Percentiles rank a stretch among this genome's conserved stretches.
Evolutionary conservation across 2,113 vertebrate genomes (phyloP).

Genomic region (Engystomops pustulosus): DNA sequence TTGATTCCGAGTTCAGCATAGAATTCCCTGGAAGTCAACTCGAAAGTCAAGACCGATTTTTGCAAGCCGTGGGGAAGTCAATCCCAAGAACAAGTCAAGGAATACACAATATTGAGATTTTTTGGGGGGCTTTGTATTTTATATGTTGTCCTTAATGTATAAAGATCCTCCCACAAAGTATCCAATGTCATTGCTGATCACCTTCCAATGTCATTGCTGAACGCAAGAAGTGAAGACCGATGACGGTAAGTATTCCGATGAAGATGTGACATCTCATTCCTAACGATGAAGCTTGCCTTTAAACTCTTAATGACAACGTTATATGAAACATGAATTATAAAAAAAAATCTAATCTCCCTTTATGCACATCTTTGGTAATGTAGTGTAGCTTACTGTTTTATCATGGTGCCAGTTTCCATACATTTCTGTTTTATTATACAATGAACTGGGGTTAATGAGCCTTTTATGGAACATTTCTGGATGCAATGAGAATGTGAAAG

Average conservation of each 20-base stretch:
- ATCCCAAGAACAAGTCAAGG: background rate
- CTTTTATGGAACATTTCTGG: constrained; percentile 46
- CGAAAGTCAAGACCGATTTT: background rate
- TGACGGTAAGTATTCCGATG: background rate
- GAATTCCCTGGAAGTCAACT: background rate
- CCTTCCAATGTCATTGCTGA: background rate
- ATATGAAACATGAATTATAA: constrained; percentile 20
- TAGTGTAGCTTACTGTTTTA: constrained; percentile 42
- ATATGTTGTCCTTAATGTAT: background rate
- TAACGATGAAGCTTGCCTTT: background rate
- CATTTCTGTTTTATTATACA: constrained; percentile 46
- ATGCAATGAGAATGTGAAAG: constrained; percentile 39
- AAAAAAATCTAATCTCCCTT: constrained; percentile 23
- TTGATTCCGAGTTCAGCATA: background rate
- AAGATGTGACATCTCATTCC: constrained; percentile 25
- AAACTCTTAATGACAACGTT: constrained; percentile 11
- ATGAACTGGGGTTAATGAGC: constrained; percentile 50
- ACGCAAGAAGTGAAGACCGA: background rate
- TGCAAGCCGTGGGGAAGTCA: background rate
- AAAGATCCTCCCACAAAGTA: background rate
- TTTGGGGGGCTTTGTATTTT: background rate
- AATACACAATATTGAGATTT: background rate
- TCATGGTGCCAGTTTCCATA: constrained; percentile 41
- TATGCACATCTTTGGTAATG: constrained; percentile 41
- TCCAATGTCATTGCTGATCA: background rate